Evolutionary conservation across 2,888 invertebrate genomes (phyloP).

Genomic region (Hololepta plana): DNA sequence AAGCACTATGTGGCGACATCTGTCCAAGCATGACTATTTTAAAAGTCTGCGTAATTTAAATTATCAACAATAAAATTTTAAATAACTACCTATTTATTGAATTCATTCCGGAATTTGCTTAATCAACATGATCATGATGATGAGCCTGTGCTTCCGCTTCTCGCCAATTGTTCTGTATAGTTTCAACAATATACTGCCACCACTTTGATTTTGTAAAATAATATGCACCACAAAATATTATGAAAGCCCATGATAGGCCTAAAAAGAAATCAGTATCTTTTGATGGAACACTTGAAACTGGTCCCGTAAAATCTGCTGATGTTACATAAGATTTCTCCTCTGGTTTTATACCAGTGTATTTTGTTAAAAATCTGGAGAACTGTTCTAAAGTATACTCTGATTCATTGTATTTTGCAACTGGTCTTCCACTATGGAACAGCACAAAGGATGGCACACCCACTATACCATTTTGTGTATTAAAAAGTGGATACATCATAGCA

Average conservation of each 20-base stretch:
- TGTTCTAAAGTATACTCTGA: slow-evolving; percentile 62
- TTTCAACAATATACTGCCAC: slow-evolving; percentile 66
- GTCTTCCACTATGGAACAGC: slow-evolving; percentile 76
- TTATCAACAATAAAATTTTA: no score
- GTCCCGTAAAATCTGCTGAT: slow-evolving; percentile 61
- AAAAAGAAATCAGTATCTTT: slow-evolving; percentile 67
- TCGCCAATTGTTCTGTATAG: slow-evolving; percentile 70
- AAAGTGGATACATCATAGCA: slow-evolving; percentile 63
- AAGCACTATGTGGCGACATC: no score
- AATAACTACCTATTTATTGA: no score
- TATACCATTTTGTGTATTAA: slow-evolving; percentile 82
- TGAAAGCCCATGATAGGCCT: slow-evolving; percentile 71
- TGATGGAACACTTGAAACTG: slow-evolving; percentile 59
- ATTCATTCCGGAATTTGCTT: slow-evolving; percentile 13
- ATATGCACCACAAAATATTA: slow-evolving; percentile 51
- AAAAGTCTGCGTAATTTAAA: no score
- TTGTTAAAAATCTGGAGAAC: slow-evolving; percentile 59
- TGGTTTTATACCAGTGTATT: slow-evolving; percentile 51
- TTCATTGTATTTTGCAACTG: slow-evolving; percentile 70
- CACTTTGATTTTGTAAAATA: slow-evolving; percentile 60
- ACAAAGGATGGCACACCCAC: slow-evolving; percentile 78
- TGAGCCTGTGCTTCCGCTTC: slow-evolving; percentile 73
- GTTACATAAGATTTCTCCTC: slow-evolving; percentile 48
- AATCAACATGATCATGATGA: slow-evolving; percentile 49
- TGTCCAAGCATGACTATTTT: no score